These are phyloP conservation scores for Scaptomyza graminum DNA, from an alignment of 1,140 invertebrate genomes.

Conservation along the genomic window DNA sequence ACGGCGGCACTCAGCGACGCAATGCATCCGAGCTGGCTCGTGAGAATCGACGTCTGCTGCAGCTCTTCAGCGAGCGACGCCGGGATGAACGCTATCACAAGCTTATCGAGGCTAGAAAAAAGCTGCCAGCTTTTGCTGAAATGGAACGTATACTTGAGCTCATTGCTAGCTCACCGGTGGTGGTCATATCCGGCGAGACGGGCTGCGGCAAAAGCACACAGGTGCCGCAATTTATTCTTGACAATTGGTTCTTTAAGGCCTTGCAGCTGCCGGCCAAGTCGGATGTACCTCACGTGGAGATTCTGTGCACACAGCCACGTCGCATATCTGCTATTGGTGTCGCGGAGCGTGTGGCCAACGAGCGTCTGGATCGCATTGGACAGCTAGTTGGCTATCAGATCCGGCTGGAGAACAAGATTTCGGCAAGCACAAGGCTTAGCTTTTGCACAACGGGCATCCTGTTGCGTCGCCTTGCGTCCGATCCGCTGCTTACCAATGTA, in stretches of 20 bases:
- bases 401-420: slow-evolving; percentile 90
- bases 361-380: slow-evolving; percentile 92
- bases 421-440: slow-evolving; percentile 90
- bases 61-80: slow-evolving; percentile 86
- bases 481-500: slow-evolving; percentile 88
- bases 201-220: slow-evolving; percentile 96
- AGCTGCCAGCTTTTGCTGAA: slow-evolving; percentile 88
- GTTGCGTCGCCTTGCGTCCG: slow-evolving; percentile 90
- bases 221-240: slow-evolving; percentile 96
- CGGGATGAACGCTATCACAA: slow-evolving; percentile 86
- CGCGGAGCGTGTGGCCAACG: slow-evolving; percentile 94
- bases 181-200: slow-evolving; percentile 93
- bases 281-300: slow-evolving; percentile 83
- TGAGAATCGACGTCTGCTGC: slow-evolving; percentile 86
- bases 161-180: slow-evolving; percentile 87
- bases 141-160: slow-evolving; percentile 87
- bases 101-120: slow-evolving; percentile 86
- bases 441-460: slow-evolving; percentile 97
- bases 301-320: slow-evolving; percentile 96
- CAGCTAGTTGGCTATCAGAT: slow-evolving; percentile 94
- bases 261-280: slow-evolving; percentile 41
- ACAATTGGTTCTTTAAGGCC: slow-evolving; percentile 87
- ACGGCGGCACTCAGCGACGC: slow-evolving; percentile 84
- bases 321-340: slow-evolving; percentile 96
- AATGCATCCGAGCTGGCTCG: slow-evolving; percentile 85